Evolutionary conservation across 1,140 invertebrate genomes (phyloP).

Genomic region (Heterodera schachtii): DNA sequence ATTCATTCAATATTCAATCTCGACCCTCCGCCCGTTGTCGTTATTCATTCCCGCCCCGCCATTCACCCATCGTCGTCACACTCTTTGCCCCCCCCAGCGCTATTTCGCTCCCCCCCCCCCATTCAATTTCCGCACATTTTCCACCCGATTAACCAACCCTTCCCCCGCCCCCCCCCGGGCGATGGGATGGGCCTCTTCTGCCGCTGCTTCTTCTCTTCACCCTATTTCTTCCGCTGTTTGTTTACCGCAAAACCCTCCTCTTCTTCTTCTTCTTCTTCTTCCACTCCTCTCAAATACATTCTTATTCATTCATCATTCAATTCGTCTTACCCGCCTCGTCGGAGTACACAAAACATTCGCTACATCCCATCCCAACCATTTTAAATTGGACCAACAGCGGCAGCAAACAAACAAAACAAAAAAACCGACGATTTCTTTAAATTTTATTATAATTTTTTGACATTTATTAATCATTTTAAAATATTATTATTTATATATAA

Average conservation of each 20-base stretch:
- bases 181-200: background rate
- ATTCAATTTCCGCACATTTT: slow-evolving; percentile 3
- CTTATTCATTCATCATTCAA: background rate
- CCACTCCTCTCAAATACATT: background rate
- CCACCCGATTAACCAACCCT: slow-evolving; percentile 1
- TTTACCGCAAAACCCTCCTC: background rate
- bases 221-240: background rate
- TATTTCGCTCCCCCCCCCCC: too few relatives aligned
- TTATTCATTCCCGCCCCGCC: background rate
- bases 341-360: too few relatives aligned
- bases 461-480: too few relatives aligned
- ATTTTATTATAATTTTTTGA: too few relatives aligned
- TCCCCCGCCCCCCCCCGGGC: background rate
- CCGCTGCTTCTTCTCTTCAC: background rate
- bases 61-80: background rate
- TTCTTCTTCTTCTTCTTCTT: background rate
- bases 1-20: background rate
- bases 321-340: too few relatives aligned
- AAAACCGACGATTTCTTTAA: too few relatives aligned
- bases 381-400: too few relatives aligned
- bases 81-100: background rate
- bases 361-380: too few relatives aligned
- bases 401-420: too few relatives aligned
- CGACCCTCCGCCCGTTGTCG: background rate
- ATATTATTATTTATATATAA: too few relatives aligned